Percentiles rank a stretch among this genome's conserved stretches.
Evolutionary conservation across 35 echinoderm and acorn worm species (phyloP).

Genomic region (Diadema setosum): DNA sequence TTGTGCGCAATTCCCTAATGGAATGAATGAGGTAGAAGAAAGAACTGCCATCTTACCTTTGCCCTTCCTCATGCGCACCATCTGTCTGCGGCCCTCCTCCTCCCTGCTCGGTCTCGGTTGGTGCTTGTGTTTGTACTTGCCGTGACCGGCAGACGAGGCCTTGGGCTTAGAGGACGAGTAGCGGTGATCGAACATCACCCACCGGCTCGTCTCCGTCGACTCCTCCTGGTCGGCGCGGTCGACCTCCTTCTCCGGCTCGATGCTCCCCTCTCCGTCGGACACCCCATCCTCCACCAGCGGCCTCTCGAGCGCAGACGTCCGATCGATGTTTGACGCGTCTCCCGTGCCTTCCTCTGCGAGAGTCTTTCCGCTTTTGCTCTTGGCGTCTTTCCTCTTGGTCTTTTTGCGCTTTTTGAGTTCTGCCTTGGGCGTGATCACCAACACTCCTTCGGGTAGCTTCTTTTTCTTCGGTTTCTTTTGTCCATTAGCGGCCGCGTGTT

Average conservation of each 20-base stretch:
- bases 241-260: not conserved
- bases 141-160: not conserved
- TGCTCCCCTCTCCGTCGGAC: not conserved
- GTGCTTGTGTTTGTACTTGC: constrained; percentile 14
- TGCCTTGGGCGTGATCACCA: not conserved
- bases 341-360: not conserved
- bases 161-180: not conserved
- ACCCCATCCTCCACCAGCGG: not conserved
- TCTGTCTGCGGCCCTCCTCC: not conserved
- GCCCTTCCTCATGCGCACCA: constrained; percentile 10
- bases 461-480: no score
- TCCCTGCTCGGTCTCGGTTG: not conserved
- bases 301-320: not conserved
- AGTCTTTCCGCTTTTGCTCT: not conserved
- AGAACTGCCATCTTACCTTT: not conserved
- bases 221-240: not conserved
- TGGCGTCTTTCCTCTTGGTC: not conserved
- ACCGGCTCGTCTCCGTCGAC: not conserved
- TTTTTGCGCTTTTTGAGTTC: not conserved
- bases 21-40: not conserved
- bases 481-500: not conserved
- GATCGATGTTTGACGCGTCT: not conserved
- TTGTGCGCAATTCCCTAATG: no score
- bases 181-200: constrained; percentile 10
- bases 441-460: not conserved